A percentile compares a stretch with the other conserved stretches of the same genome.
phyloP scores from a whole-genome alignment of 2,888 invertebrate species.

The Plebejus melissa region DNA sequence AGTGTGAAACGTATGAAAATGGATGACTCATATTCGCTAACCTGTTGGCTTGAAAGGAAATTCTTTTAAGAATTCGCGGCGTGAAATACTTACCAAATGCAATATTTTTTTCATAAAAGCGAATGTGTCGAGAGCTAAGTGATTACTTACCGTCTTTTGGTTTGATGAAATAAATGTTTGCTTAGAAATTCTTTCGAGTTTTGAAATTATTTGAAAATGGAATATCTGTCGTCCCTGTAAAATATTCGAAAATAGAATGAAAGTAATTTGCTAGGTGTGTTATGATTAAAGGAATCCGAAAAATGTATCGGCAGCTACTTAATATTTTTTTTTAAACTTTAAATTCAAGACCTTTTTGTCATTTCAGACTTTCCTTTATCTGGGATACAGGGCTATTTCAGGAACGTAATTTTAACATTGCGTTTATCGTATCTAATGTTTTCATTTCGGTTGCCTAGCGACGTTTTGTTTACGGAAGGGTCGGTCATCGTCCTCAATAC shows the following conservation, averaged over 20 bases:
- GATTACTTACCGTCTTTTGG: background rate
- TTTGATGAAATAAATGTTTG: background rate
- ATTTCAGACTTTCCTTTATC: background rate
- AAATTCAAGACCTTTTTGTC: no score
- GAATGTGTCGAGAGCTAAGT: constrained; percentile 15
- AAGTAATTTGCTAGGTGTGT: no score
- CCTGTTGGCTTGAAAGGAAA: constrained; percentile 11
- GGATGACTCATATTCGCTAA: constrained; percentile 8
- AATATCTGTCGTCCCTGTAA: background rate
- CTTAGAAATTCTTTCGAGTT: background rate
- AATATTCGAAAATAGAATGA: no score
- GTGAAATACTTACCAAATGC: background rate
- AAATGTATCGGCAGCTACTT: no score
- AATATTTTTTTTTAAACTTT: no score
- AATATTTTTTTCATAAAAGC: constrained; percentile 8
- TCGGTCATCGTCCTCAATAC: constrained; percentile 47
- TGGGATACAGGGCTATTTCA: background rate
- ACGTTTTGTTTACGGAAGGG: constrained; percentile 47
- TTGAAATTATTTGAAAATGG: background rate
- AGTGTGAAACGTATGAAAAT: constrained; percentile 1
- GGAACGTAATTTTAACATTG: constrained; percentile 28
- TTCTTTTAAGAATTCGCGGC: constrained; percentile 12
- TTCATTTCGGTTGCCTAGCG: constrained; percentile 55
- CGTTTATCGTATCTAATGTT: constrained; percentile 38
- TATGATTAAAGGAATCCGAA: no score